These are phyloP conservation scores for Meghimatium bilineatum DNA, from an alignment of 2,888 invertebrate species.

Conservation along the genomic window DNA sequence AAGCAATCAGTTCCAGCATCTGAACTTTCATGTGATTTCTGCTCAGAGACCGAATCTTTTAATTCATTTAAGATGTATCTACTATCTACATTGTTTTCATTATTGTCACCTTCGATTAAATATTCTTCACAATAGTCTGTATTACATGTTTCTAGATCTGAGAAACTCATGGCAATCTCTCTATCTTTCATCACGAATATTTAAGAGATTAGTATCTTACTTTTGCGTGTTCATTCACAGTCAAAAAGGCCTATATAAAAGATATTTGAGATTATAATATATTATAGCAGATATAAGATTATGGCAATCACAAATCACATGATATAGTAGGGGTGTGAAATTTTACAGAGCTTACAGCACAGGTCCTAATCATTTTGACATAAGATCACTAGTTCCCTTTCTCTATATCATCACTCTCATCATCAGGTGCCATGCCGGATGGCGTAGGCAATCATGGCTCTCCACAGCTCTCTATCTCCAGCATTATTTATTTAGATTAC, in stretches of 20 bases:
- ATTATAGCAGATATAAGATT: too few species aligned
- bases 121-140: background rate
- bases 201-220: background rate
- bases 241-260: background rate
- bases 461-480: too few species aligned
- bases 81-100: background rate
- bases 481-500: too few species aligned
- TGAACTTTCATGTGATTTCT: slow-evolving; percentile 39
- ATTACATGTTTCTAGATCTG: background rate
- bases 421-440: too few species aligned
- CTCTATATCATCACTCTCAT: too few species aligned
- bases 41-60: background rate
- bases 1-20: slow-evolving; percentile 53
- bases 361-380: too few species aligned
- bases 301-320: too few species aligned
- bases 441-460: too few species aligned
- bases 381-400: too few species aligned
- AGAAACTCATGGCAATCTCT: background rate
- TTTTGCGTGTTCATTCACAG: background rate
- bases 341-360: too few species aligned
- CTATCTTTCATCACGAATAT: background rate
- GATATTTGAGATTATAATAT: background rate
- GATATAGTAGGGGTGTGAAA: too few species aligned
- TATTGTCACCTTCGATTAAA: background rate
- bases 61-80: background rate